Base-by-base conservation (phyloP, 2,888 invertebrate genomes). In the Polylopha cassiicola region DNA sequence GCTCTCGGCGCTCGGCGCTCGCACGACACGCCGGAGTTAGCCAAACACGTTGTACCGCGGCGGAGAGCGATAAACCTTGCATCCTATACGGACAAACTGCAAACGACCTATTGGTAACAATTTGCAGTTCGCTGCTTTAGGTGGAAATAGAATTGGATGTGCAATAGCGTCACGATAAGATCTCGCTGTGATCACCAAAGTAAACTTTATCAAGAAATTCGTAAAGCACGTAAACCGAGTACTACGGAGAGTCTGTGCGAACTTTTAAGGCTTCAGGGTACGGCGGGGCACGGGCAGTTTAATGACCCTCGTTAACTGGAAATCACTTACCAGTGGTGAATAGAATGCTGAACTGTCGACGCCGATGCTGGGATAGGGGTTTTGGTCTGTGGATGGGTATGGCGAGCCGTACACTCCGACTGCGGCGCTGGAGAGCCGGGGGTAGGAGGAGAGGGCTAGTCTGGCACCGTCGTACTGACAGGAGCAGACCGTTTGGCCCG, bases 331-430 rank as follows among this genome's bases (percentile, higher is more conserved):
- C 92, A 97, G 77, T 55, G 97, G 95, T 48, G 96, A 95, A 85
- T 97, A 97, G 87, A 97, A 97, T 39, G 97, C 96, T 31, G 97
- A 96, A 67, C 95, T 95, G 73, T 96, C 96, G 62, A 95, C 93
- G 44, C 95, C 94, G 82, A 96, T 95, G 79, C 95, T 95, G 30
- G 95, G 95, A 71, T 96, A 96, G 23, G 95, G 95, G 71, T 94
- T 95, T 81, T 96, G 96, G 73, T 96, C 96, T 44, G 94, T 93
- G 54, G 94, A 94, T 37, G 94, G 95, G 78, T 95, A 95, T 8
- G 95, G 94, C 34, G 95, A 89, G 47, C 94, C 94, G 75, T 95
- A 95, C 57, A 95, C 92, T 32, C 91, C 90, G 34, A 92, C 91
- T 21, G 93, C 92, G 31, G 92, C 92, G 54, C 93, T 89, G 47